Percentiles rank a stretch among this genome's conserved stretches.
These are phyloP conservation scores for Mayetiola destructor DNA, from an alignment of 2,888 invertebrate species.

Conservation along the genomic window DNA sequence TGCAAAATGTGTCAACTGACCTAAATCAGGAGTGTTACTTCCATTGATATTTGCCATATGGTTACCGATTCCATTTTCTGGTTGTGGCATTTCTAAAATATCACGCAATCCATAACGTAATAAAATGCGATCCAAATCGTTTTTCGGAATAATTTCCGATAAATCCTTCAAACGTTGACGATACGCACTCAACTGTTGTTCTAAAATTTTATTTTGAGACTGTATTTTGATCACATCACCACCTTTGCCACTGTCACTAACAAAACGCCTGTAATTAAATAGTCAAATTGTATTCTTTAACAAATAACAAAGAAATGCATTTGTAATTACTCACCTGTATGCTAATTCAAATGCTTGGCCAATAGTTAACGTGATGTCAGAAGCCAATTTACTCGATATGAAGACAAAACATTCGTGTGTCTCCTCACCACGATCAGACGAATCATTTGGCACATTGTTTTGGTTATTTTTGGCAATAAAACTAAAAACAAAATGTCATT, in stretches of 20 bases:
- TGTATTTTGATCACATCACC: constrained; percentile 77
- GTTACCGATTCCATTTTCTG: constrained; percentile 21
- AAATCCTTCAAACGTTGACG: constrained; percentile 65
- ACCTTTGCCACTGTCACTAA: constrained; percentile 83
- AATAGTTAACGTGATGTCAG: constrained; percentile 93
- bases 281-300: too few relatives aligned
- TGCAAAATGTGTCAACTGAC: constrained; percentile 22
- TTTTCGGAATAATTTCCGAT: constrained; percentile 32
- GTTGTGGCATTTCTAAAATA: constrained; percentile 37
- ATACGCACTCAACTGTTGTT: constrained; percentile 70
- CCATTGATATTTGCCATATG: constrained; percentile 27
- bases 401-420: constrained; percentile 94
- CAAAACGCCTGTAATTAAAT: constrained; percentile 68
- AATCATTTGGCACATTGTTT: constrained; percentile 17
- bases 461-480: constrained; percentile 36
- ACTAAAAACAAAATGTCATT: constrained; percentile 18
- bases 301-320: constrained; percentile 6
- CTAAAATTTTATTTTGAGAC: constrained; percentile 73
- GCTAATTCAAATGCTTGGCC: constrained; percentile 98
- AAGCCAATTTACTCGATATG: constrained; percentile 90
- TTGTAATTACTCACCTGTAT: constrained; percentile 49
- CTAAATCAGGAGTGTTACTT: constrained; percentile 31
- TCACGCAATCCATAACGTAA: constrained; percentile 42
- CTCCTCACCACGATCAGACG: constrained; percentile 40
- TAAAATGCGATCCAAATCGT: constrained; percentile 36